phyloP scores from a whole-genome alignment of 2,888 invertebrate genomes.

The Pilophorus perplexus region DNA sequence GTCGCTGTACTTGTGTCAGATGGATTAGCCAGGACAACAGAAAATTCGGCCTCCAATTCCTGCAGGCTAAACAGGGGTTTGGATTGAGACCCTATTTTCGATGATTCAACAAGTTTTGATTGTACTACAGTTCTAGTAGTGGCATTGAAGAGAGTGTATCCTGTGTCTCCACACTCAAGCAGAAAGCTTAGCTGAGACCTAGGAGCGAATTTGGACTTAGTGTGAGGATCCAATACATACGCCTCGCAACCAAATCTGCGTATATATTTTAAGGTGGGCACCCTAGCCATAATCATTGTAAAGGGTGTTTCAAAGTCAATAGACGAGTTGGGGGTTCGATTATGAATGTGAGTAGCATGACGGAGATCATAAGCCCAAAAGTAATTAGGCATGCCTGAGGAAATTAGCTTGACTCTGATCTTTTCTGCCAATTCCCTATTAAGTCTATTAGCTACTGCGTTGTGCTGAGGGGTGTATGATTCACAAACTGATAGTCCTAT shows the following conservation, averaged over 20 bases:
- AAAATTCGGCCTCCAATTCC: not conserved
- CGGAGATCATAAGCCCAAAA: conserved; percentile 10
- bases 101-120: not conserved
- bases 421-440: not conserved
- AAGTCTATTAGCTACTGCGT: not conserved
- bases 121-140: not conserved
- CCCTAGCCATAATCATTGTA: not conserved
- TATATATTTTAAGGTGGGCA: not conserved
- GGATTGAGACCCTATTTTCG: not conserved
- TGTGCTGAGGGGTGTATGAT: conserved; percentile 11
- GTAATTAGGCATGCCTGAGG: not conserved
- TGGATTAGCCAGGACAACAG: too few species aligned
- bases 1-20: too few species aligned
- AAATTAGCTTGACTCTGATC: not conserved
- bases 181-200: too few species aligned
- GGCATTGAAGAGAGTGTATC: conserved; percentile 1
- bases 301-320: not conserved
- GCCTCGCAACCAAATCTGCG: conserved; percentile 6
- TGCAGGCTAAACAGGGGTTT: not conserved
- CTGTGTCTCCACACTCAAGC: not conserved
- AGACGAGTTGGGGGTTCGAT: conserved; percentile 14
- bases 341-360: not conserved
- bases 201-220: too few species aligned
- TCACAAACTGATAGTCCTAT: conserved; percentile 3
- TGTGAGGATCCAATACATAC: not conserved